phyloP scores from a whole-genome alignment of 2,113 vertebrate genomes.

The Oplegnathus fasciatus region DNA sequence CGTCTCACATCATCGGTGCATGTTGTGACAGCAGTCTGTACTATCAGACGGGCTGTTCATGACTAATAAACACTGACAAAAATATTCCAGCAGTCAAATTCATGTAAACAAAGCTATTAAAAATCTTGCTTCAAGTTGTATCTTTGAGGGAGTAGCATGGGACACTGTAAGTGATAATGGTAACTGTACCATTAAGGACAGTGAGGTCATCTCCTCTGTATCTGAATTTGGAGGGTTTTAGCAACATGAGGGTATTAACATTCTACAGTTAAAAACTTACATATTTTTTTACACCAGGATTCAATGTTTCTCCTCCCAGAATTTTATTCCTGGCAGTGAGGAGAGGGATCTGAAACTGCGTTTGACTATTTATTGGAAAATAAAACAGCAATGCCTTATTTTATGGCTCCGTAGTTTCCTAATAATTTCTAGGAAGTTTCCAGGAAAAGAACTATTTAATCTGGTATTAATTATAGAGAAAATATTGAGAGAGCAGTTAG shows the following conservation, averaged over 20 bases:
- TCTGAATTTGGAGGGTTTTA: not conserved
- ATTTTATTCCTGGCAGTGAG: not conserved
- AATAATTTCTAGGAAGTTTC: not conserved
- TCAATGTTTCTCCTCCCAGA: not conserved
- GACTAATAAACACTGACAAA: not conserved
- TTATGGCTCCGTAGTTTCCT: not conserved
- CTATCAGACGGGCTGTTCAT: not conserved
- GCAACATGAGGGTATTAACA: not conserved
- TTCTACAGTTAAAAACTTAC: no score
- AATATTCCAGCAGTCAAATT: not conserved
- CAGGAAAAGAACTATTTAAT: not conserved
- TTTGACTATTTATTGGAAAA: not conserved
- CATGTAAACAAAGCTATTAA: not conserved
- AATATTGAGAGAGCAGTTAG: not conserved
- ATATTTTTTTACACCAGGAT: not conserved
- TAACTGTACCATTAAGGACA: not conserved
- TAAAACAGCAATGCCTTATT: not conserved
- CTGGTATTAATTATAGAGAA: no score
- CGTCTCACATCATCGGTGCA: not conserved
- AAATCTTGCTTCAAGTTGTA: not conserved
- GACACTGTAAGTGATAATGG: no score
- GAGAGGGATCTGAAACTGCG: not conserved
- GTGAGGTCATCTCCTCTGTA: not conserved
- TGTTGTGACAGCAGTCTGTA: not conserved
- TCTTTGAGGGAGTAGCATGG: no score